Percentiles rank a stretch among this genome's conserved stretches.
Conservation (phyloP, 2,113 vertebrate species). For the Heloderma charlesbogerti region DNA sequence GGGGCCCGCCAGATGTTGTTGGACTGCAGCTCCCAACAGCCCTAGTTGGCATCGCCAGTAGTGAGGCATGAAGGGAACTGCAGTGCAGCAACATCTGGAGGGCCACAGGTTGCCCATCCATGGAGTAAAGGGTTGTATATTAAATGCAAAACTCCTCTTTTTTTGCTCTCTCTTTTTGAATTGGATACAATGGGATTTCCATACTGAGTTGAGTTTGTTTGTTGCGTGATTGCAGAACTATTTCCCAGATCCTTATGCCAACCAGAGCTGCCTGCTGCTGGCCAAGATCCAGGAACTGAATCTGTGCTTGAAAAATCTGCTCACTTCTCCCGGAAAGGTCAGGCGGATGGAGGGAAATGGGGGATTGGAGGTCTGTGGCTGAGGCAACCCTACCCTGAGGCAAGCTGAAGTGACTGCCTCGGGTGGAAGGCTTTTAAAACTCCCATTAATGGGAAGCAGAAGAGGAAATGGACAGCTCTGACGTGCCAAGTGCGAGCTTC, state of each 20-base stretch:
- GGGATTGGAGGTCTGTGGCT: neutral
- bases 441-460: neutral
- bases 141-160: neutral
- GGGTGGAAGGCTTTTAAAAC: neutral
- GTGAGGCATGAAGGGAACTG: no score
- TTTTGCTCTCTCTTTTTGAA: no score
- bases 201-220: neutral
- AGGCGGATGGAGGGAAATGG: neutral
- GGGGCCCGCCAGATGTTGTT: no score
- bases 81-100: no score
- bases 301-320: constrained; percentile 57
- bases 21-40: no score
- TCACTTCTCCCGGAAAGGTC: constrained; percentile 6
- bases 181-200: neutral
- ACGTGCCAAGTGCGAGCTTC: neutral
- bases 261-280: constrained; percentile 42
- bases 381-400: neutral
- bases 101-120: no score
- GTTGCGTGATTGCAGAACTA: constrained; percentile 45
- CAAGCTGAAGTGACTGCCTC: neutral
- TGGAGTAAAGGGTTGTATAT: neutral
- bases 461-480: neutral
- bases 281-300: constrained; percentile 70
- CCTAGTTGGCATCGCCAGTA: no score
- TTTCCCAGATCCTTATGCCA: constrained; percentile 30